Conservation (phyloP, 2,888 invertebrate genomes). For the Cephus pulcher region DNA sequence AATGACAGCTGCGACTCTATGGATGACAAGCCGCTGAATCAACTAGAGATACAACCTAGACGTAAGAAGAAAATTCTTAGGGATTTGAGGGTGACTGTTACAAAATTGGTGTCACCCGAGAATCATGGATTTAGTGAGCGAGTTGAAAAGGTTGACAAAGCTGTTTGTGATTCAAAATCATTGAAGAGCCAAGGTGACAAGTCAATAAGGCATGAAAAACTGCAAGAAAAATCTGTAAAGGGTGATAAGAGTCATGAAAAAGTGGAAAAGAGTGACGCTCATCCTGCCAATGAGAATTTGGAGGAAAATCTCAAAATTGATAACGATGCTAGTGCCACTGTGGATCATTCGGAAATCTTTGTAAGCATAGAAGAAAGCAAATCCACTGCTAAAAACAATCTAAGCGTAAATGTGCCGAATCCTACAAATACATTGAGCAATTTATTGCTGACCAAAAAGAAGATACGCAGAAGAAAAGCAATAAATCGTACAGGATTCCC, state of each 20-base stretch:
- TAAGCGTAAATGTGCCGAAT: constrained; percentile 32
- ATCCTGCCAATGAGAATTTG: constrained; percentile 22
- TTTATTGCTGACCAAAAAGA: constrained; percentile 65
- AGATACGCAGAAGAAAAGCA: constrained; percentile 76
- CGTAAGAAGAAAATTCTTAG: constrained; percentile 63
- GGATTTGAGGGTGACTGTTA: constrained; percentile 61
- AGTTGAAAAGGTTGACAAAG: constrained; percentile 42
- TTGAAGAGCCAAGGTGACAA: constrained; percentile 52
- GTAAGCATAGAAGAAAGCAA: constrained; percentile 20
- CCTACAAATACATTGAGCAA: constrained; percentile 32
- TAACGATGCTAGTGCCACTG: not conserved
- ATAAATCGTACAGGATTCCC: constrained; percentile 92
- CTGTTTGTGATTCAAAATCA: constrained; percentile 29
- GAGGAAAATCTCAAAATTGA: constrained; percentile 39
- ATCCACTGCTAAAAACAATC: constrained; percentile 28
- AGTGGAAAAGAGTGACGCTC: constrained; percentile 59
- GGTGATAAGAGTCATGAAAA: constrained; percentile 47
- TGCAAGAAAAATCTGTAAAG: constrained; percentile 62
- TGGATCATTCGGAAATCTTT: constrained; percentile 4
- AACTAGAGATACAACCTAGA: constrained; percentile 52
- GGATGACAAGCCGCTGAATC: constrained; percentile 48
- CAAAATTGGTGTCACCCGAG: constrained; percentile 52
- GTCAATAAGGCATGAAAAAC: constrained; percentile 52
- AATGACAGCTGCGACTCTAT: constrained; percentile 32
- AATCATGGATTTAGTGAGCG: constrained; percentile 37